These are phyloP conservation scores for Tympanuchus pallidicinctus DNA, from an alignment of 2,113 vertebrate species.

Conservation along the genomic window DNA sequence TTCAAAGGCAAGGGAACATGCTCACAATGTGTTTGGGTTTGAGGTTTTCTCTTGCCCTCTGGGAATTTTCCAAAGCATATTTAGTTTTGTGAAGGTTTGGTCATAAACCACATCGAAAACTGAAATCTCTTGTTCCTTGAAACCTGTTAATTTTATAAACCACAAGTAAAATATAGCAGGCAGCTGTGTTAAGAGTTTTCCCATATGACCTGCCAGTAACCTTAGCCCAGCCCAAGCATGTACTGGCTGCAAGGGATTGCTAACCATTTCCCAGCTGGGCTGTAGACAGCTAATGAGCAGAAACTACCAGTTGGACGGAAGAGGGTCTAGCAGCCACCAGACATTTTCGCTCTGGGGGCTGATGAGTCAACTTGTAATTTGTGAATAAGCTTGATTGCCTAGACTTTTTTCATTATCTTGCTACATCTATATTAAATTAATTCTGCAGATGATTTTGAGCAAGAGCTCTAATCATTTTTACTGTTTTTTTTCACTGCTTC, in stretches of 20 bases:
- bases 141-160: constrained; percentile 63
- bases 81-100: constrained; percentile 35
- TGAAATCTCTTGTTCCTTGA: constrained; percentile 63
- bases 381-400: constrained; percentile 8
- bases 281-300: neutral
- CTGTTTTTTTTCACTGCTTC: neutral
- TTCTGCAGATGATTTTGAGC: neutral
- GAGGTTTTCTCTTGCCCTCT: constrained; percentile 30
- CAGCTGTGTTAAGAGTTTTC: constrained; percentile 53
- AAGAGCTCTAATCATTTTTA: neutral
- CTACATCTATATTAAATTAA: neutral
- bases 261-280: neutral
- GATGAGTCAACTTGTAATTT: constrained; percentile 2
- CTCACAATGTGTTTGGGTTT: neutral
- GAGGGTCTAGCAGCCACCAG: neutral
- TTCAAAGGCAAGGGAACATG: neutral
- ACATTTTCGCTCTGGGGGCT: neutral
- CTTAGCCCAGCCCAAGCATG: neutral
- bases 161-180: constrained; percentile 53
- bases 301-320: constrained; percentile 8
- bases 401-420: neutral
- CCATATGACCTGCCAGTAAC: constrained; percentile 9
- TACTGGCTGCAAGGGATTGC: neutral
- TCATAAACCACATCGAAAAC: constrained; percentile 40
- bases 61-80: constrained; percentile 52